These are phyloP conservation scores for Pangasius krempfi DNA, from an alignment of 2,797 vertebrate species.

Conservation along the genomic window DNA sequence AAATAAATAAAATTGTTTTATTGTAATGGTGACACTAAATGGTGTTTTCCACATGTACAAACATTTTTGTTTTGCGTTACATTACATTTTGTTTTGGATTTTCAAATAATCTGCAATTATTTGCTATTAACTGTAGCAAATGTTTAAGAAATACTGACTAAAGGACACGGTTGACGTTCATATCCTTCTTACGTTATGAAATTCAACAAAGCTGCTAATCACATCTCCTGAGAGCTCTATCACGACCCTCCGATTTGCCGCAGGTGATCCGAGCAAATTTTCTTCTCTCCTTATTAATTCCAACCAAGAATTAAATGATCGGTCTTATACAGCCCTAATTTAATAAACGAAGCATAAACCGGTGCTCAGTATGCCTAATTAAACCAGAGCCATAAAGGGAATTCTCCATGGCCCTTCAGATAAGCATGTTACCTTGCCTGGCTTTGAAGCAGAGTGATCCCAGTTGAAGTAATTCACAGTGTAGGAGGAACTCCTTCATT, in stretches of 20 bases:
- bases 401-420: conserved; percentile 43
- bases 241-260: not conserved
- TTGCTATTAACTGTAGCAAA: not conserved
- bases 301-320: conserved; percentile 36
- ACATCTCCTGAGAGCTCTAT: not conserved
- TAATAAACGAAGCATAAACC: conserved; percentile 60
- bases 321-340: conserved; percentile 48
- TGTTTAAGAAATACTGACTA: not conserved
- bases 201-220: not conserved
- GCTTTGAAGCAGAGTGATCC: conserved; percentile 58
- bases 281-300: conserved; percentile 47
- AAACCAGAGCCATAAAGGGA: conserved; percentile 37
- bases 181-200: not conserved
- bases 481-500: conserved; percentile 54
- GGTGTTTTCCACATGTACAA: not conserved
- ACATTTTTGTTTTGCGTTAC: not conserved
- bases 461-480: conserved; percentile 32
- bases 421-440: conserved; percentile 46
- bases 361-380: conserved; percentile 43
- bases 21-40: not conserved
- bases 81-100: not conserved
- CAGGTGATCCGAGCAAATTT: conserved; percentile 28
- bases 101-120: not conserved
- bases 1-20: not conserved
- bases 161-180: not conserved